A percentile compares a stretch with the other conserved stretches of the same genome.
phyloP scores from a whole-genome alignment of 2,113 vertebrate genomes.

The Trichomycterus rosablanca region DNA sequence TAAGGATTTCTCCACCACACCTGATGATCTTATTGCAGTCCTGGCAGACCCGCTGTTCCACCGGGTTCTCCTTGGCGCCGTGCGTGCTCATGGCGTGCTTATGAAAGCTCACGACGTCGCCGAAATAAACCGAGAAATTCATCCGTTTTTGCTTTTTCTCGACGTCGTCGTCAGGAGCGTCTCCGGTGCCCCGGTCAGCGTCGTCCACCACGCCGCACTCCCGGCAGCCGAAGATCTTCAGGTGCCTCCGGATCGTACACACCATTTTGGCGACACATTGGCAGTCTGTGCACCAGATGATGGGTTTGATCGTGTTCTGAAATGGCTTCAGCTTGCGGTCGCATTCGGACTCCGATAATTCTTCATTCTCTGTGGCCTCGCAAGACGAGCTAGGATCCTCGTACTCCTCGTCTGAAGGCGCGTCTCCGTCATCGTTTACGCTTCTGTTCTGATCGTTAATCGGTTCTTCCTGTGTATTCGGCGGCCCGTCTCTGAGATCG shows the following conservation, averaged over 20 bases:
- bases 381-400: background rate
- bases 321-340: background rate
- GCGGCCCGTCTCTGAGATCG: no score
- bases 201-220: background rate
- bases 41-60: background rate
- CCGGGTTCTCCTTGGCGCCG: conserved; percentile 10
- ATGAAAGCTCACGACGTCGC: conserved; percentile 5
- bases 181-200: background rate
- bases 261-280: conserved; percentile 1
- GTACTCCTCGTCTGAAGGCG: background rate
- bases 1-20: no score
- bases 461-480: background rate
- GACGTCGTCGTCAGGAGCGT: background rate
- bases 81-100: conserved; percentile 20
- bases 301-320: conserved; percentile 28
- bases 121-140: conserved; percentile 20
- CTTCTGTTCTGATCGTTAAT: background rate
- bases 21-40: conserved; percentile 23
- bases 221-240: conserved; percentile 16
- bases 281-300: conserved; percentile 20
- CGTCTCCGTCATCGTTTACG: background rate
- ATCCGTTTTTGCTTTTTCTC: background rate
- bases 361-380: background rate
- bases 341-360: background rate
- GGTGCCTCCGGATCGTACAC: conserved; percentile 11